phyloP scores from a whole-genome alignment of 2,797 vertebrate genomes.

The Ficedula albicollis region DNA sequence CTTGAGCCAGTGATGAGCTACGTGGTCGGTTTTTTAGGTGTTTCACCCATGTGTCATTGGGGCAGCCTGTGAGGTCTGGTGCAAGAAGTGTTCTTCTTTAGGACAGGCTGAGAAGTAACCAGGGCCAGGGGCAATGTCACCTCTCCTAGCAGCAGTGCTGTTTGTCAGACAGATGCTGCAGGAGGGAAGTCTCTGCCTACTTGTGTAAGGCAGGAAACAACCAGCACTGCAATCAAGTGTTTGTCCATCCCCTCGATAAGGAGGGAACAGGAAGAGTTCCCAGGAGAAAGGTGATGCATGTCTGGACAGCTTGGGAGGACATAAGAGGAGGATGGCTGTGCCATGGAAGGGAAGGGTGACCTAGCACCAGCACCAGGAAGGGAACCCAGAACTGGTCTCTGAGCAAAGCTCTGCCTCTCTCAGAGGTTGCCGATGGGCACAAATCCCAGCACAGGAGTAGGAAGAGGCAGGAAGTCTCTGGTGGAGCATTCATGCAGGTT shows the following conservation, averaged over 20 bases:
- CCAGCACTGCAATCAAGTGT: not conserved
- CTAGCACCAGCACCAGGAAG: not conserved
- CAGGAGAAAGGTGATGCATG: not conserved
- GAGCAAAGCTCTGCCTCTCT: not conserved
- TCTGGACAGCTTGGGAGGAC: not conserved
- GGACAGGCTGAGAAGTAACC: not conserved
- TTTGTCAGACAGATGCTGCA: not conserved
- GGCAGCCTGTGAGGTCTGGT: not conserved
- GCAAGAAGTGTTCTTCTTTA: not conserved
- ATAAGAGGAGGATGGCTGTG: not conserved
- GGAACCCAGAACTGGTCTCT: not conserved
- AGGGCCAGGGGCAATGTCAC: not conserved
- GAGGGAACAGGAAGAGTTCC: not conserved
- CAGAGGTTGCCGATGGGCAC: not conserved
- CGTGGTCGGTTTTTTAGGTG: accelerated
- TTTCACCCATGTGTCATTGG: not conserved
- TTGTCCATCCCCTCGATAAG: not conserved
- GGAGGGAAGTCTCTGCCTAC: not conserved
- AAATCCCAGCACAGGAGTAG: not conserved
- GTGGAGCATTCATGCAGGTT: accelerated
- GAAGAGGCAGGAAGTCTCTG: not conserved
- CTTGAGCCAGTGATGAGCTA: not conserved
- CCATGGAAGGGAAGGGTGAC: not conserved
- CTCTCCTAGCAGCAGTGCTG: not conserved
- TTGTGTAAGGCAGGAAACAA: accelerated